A percentile compares a stretch with the other conserved stretches of the same genome.
These are phyloP conservation scores for Parauchenoglanis punctatus DNA, from an alignment of 2,797 vertebrate species.

Conservation along the genomic window DNA sequence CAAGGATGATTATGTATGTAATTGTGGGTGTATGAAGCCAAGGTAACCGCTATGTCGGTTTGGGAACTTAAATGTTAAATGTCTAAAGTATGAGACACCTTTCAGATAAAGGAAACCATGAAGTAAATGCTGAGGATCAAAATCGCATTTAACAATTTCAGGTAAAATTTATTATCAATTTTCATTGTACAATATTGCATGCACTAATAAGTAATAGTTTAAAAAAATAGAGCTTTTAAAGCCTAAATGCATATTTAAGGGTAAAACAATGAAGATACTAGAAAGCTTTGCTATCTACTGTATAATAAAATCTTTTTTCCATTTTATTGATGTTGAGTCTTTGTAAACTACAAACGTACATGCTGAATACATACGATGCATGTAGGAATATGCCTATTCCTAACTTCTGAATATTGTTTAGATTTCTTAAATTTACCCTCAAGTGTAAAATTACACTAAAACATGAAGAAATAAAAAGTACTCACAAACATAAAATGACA, in stretches of 20 bases:
- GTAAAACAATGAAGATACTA: neutral
- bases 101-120: neutral
- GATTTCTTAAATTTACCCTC: neutral
- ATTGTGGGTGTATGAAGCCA: neutral
- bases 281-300: neutral
- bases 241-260: constrained; percentile 1
- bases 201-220: neutral
- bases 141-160: neutral
- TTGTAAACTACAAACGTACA: constrained; percentile 17
- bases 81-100: neutral
- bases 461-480: neutral
- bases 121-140: constrained; percentile 15
- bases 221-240: constrained; percentile 4
- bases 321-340: neutral
- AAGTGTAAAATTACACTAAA: neutral
- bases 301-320: constrained; percentile 10
- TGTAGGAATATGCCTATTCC: neutral
- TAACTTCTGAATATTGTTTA: neutral
- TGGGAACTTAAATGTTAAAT: neutral
- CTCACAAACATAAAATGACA: neutral
- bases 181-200: constrained; percentile 20
- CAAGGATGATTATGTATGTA: neutral
- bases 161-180: constrained; percentile 38
- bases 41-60: neutral
- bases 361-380: constrained; percentile 19